Evolutionary conservation across 2,797 vertebrate genomes (phyloP).

Genomic region (Leontocebus nigricollis): DNA sequence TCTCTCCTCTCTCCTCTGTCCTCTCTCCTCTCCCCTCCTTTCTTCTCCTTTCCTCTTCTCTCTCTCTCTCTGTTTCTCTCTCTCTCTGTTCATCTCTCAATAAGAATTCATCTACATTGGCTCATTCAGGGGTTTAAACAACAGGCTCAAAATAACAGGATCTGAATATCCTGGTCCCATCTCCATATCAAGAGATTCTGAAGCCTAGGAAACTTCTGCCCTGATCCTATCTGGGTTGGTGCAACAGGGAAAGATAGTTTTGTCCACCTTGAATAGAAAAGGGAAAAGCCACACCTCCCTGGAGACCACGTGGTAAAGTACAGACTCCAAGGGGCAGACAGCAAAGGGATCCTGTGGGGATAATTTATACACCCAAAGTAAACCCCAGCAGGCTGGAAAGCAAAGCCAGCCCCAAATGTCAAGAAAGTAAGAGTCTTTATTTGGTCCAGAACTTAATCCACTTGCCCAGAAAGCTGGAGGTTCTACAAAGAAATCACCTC

Average conservation of each 20-base stretch:
- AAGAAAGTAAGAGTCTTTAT: neutral
- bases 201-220: neutral
- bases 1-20: too few relatives aligned
- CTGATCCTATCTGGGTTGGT: neutral
- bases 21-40: neutral
- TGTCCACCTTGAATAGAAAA: neutral
- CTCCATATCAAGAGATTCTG: neutral
- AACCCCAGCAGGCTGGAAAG: neutral
- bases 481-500: neutral
- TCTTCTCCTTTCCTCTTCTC: neutral
- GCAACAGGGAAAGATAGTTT: neutral
- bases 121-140: neutral
- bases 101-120: neutral
- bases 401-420: neutral
- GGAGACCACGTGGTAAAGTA: neutral
- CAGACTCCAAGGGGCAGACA: neutral
- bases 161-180: neutral
- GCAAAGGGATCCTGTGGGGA: neutral
- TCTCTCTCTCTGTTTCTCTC: neutral
- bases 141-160: neutral
- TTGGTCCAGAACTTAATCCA: slow-evolving; percentile 28
- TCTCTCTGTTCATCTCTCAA: neutral
- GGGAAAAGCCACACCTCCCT: neutral
- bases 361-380: neutral
- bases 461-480: neutral